Evolutionary conservation across 2,113 vertebrate genomes (phyloP).

Genomic region (Lepisosteus oculatus): DNA sequence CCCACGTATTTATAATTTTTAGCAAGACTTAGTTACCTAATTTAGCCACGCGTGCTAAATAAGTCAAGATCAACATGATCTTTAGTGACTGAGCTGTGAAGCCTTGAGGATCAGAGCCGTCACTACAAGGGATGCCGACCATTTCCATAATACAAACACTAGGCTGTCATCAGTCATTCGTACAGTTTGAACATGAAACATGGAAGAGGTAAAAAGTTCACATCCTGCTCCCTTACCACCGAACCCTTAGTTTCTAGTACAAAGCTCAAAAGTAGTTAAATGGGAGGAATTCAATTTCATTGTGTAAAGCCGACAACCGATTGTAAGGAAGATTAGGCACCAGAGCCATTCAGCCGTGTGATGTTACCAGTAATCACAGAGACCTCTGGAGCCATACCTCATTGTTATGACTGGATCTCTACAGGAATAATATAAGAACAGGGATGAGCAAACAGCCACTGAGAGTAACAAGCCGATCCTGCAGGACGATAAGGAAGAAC

Average conservation of each 20-base stretch:
- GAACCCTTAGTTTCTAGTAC: neutral
- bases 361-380: slow-evolving; percentile 1
- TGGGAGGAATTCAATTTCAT: neutral
- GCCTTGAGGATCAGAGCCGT: too few species aligned
- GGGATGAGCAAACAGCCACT: neutral
- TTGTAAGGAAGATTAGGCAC: neutral
- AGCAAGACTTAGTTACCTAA: too few species aligned
- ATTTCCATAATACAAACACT: too few species aligned
- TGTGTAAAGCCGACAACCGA: neutral
- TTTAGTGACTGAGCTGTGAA: too few species aligned
- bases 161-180: too few species aligned
- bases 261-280: neutral
- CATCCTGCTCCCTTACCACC: neutral
- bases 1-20: too few species aligned
- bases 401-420: neutral
- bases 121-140: too few species aligned
- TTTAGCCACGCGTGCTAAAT: too few species aligned
- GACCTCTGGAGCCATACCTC: slow-evolving; percentile 4
- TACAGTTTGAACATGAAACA: too few species aligned
- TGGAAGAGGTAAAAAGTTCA: too few species aligned
- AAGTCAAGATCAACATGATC: too few species aligned
- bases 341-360: neutral
- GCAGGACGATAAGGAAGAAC: neutral
- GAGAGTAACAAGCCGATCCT: neutral
- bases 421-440: neutral